Base-by-base conservation (phyloP, 2,888 invertebrate species). In the Melanchra persicariae region DNA sequence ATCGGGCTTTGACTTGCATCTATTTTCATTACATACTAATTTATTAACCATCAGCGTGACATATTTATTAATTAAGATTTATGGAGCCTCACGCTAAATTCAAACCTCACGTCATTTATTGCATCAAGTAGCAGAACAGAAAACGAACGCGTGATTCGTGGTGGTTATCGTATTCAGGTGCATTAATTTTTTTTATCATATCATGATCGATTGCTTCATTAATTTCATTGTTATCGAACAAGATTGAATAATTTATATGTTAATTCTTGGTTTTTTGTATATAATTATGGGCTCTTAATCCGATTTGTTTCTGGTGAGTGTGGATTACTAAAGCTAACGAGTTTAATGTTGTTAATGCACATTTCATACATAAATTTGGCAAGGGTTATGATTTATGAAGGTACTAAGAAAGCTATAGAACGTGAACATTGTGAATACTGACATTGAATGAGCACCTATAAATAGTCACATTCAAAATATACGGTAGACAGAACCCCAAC, bases 1-100 rank as follows among this genome's bases (percentile, higher is more conserved):
- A 71, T 70, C 66, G 65, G 74, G 68, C 73, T 82, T 79, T 79
- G 78, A 79, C 79, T 77, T 79, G 60, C 59, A 79, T 76, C 34
- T 51, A 67, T 52, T 71, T 69, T 65, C 52, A 54, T 54, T 77
- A 57, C 68, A 69, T 77, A 55, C 66, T 77, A 71, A 84, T 81
- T 79, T 79, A 82, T 64, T 65, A 72, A 63, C 64, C 64, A 76
- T 75, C 75, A 63, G 47, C 54, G 60, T 62, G 70, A 78, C 77
- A 74, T 78, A 40, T 82, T 75, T 74, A 82, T 69, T 68, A 58
- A 45, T 66, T 68, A 51, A 68, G 34, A 64, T 75, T 74, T 80
- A 67, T 71, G 24, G 26, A 49, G 12, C 24, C 15, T 30, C 19
- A 10, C 17, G 19, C 26, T 57, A 58, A 64, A 43, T 63, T 67